Base-by-base conservation (phyloP, 2,113 vertebrate genomes). In the Mesoclemmys tuberculata region DNA sequence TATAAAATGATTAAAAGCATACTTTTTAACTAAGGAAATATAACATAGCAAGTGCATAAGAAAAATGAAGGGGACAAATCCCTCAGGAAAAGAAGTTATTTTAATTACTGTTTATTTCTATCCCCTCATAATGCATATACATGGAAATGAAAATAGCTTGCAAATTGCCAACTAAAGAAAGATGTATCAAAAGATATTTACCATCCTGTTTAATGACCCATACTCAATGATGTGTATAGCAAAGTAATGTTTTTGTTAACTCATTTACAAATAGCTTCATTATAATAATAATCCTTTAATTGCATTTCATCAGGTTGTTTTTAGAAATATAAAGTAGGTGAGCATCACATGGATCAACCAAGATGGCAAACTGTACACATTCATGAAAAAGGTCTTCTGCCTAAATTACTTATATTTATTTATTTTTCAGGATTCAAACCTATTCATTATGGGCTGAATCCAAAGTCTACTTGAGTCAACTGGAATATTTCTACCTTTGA, bases 1-100 rank as follows among this genome's bases (percentile, higher is more conserved):
- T 10, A 80, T n/a, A 85, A 90, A 94, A 46, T n/a, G 52, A 95
- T 90, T 92, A 96, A 97, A 97, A 95, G 46, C 77, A 90, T 91
- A 10, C 54, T 49, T 58, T 94, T 88, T 80, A 93, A 48, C 79
- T 91, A 64, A 94, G 22, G 80, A 46, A n/a, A 82, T 80, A 87
- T 9, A 38, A 91, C 90, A 90, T 1, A 84, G 51, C 10, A 38
- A 94, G 48, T 1, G 1, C 18, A 90, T 41, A 61, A 93, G 91
- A 96, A 95, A 77, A 90, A 94, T 93, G 27, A n/a, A 91, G 16
- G 61, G 64, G 93, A 89, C 77, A 38, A 90, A 85, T 31, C 2
- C 1, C 83, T 51, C 87, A 89, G 24, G 68, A 88, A 97, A 97
- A 83, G 84, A 89, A 87, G 46, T 82, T 89, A 91, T 93, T 97